Evolutionary conservation across 2,888 invertebrate genomes (phyloP), one percentile per base, ranked within the genome.

Genomic region (Drosophila siamana): DNA sequence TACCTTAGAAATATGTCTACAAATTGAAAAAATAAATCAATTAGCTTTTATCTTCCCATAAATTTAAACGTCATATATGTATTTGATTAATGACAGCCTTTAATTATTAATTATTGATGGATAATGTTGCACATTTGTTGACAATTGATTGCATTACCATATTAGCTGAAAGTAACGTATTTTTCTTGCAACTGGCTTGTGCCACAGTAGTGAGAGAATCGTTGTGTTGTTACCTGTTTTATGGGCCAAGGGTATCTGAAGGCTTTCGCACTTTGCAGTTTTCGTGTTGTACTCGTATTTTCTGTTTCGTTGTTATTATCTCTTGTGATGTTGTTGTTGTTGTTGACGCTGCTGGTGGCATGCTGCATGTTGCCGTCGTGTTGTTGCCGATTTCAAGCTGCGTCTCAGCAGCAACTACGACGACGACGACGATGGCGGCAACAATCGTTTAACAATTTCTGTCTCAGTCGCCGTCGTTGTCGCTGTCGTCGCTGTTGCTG

Each of bases 361-460:
- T 80, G 87, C 82, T 79, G 67, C 79, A 82, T 61, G 75, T 70
- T 60, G 65, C 74, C 60, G 60, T 56, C 65, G 79, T 65, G 70
- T 57, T 57, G 87, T 62, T 73, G 73, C 52, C 64, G 70, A 68
- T 63, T 82, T 79, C 76, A 74, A 80, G 78, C 69, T 74, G 75
- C 71, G 77, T 74, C 73, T 64, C 67, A 65, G 59, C 81, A 67
- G 65, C 74, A 19, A 19, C 19, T n/a, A n/a, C n/a, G 19, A 19
- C 19, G 19, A 19, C 19, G 19, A 19, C 19, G 19, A 69, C 28
- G 28, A 9, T 8, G 28, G 64, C 71, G 22, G 50, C 64, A 50
- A 43, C 55, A 55, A 59, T 59, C 59, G 59, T 51, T 59, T 59
- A 59, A 59, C 51, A 67, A 63, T 76, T 75, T 50, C 15, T 24